A percentile compares a stretch with the other conserved stretches of the same genome.
phyloP scores from a whole-genome alignment of 2,113 vertebrate species.

The Cheilinus undulatus region DNA sequence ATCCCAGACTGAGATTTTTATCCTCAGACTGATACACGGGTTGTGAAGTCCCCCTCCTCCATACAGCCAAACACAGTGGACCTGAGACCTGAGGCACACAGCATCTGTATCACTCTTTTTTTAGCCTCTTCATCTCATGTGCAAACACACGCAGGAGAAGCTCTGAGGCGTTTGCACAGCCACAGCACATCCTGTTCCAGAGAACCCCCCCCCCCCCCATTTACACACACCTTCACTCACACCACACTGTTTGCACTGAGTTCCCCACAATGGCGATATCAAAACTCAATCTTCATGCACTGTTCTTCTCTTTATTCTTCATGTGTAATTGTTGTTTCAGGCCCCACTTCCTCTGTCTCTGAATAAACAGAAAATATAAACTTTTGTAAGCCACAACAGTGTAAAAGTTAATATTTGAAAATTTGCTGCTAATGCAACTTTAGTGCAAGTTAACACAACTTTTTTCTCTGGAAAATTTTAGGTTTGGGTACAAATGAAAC shows the following conservation, averaged over 20 bases:
- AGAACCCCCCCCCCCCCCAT: constrained; percentile 19
- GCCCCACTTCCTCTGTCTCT: not conserved
- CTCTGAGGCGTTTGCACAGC: constrained; percentile 64
- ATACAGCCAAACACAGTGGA: not conserved
- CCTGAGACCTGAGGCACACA: constrained; percentile 46
- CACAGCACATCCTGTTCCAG: constrained; percentile 72
- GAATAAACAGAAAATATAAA: no score
- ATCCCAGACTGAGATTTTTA: constrained; percentile 52
- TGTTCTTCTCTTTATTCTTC: constrained; percentile 8
- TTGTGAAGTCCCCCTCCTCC: not conserved
- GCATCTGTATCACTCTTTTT: constrained; percentile 17
- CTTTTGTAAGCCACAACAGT: no score
- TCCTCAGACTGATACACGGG: constrained; percentile 26
- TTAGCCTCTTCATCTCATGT: constrained; percentile 62
- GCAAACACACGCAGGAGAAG: constrained; percentile 62
- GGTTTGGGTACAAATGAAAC: no score
- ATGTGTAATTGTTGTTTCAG: not conserved
- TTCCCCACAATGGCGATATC: constrained; percentile 25
- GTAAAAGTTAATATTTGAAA: no score
- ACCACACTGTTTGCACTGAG: constrained; percentile 24
- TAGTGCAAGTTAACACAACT: no score
- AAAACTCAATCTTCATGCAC: constrained; percentile 17
- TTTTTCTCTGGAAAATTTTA: no score
- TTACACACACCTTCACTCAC: constrained; percentile 6
- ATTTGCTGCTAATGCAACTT: no score